A percentile compares a stretch with the other conserved stretches of the same genome.
Conservation (phyloP, 2,113 vertebrate genomes). For the Scortum barcoo region DNA sequence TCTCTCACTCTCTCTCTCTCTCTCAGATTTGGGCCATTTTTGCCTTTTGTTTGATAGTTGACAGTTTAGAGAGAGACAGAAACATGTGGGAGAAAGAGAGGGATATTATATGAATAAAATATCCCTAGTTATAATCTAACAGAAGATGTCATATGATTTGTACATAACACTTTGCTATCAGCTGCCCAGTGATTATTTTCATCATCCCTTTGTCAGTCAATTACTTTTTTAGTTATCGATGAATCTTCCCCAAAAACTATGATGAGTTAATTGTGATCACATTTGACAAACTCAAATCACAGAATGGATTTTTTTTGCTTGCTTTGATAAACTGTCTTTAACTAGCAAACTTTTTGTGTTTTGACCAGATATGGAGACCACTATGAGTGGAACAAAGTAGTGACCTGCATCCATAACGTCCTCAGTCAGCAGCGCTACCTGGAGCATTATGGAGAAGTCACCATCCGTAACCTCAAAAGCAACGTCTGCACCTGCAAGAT, state of each 20-base stretch:
- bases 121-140: background rate
- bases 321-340: too few relatives aligned
- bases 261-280: too few relatives aligned
- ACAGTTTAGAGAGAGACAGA: background rate
- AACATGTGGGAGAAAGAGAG: background rate
- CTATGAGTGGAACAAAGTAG: constrained; percentile 96
- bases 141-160: background rate
- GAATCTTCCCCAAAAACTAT: background rate
- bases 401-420: constrained; percentile 95
- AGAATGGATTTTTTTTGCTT: background rate
- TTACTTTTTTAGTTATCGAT: too few relatives aligned
- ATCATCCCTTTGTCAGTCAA: background rate
- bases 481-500: constrained; percentile 91
- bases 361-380: constrained; percentile 89
- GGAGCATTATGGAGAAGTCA: constrained; percentile 94
- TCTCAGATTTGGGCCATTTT: too few relatives aligned
- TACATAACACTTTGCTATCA: background rate
- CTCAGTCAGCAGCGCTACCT: constrained; percentile 93
- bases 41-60: background rate
- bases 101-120: background rate
- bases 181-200: background rate
- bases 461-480: constrained; percentile 89
- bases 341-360: background rate
- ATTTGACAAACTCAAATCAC: background rate
- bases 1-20: too few relatives aligned